Evolutionary conservation across 30 jellyfish, hydroid and myxozoan species (phyloP), one percentile per base, ranked within the genome.

Genomic region (Cassiopea xamachana): DNA sequence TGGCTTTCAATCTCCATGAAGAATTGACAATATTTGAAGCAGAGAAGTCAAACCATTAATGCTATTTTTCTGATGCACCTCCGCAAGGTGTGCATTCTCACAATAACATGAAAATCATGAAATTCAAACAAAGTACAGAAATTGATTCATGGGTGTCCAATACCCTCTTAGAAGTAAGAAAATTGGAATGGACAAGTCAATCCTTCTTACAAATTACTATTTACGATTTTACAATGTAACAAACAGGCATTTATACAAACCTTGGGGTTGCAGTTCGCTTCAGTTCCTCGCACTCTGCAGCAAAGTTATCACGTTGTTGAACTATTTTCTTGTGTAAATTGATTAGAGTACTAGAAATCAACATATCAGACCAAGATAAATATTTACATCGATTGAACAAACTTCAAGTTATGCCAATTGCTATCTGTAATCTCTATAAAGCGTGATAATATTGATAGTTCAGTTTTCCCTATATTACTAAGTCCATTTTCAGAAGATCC

Each of bases 211-310:
- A 55, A 55, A 10, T 10, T 10, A 6, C 64, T 55, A 55, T 0
- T 55, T 6, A 55, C 64, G 64, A 3, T 3, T 55, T 55, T 55
- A 55, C 64, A 6, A 55, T 55, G 12, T 55, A 10, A 55, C 12
- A 55, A 6, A 55, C 39, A 55, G 64, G 64, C 64, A 3, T 3
- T 55, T 55, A 55, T 3, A 75, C 88, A 7, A 55, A 92, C 99
- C 99, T 88, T 59, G 99, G 99, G 12, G 99, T 96, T 59, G 97
- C 98, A 84, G 95, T 73, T 75, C 98, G 81, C 62, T 96, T 48
- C 87, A 94, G 47, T 79, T 80, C 92, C 75, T 96, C 97, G 76
- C 97, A 92, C 45, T 91, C 98, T 12, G n/a, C 64, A 3, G 94
- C 92, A 46, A 79, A 73, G 13, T 89, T 84, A 80, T 91, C 96